Percentiles rank a stretch among this genome's conserved stretches.
Evolutionary conservation across 2,113 vertebrate genomes (phyloP).

Genomic region (Pluvianellus socialis): DNA sequence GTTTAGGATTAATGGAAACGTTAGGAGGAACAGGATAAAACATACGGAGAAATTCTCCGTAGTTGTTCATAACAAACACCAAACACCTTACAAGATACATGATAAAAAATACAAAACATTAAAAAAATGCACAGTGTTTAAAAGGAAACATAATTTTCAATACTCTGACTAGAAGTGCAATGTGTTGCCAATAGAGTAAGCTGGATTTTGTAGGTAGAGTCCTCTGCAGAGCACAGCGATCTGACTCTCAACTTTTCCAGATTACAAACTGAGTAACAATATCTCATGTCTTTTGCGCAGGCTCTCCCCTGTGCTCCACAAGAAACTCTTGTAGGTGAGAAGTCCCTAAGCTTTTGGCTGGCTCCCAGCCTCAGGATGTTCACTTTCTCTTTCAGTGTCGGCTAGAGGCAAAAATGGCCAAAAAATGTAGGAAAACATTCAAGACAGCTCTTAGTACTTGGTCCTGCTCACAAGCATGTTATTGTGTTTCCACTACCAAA

Average conservation of each 20-base stretch:
- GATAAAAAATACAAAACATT: not conserved
- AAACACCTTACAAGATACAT: not conserved
- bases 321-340: conserved; percentile 4
- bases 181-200: not conserved
- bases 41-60: not conserved
- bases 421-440: not conserved
- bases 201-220: not conserved
- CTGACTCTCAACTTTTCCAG: not conserved
- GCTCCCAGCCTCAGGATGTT: not conserved
- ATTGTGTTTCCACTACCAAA: not conserved
- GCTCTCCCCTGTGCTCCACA: not conserved
- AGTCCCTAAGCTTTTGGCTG: not conserved
- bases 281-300: not conserved
- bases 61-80: not conserved
- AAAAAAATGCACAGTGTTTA: not conserved
- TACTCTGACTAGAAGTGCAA: not conserved
- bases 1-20: not conserved
- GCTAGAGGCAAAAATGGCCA: not conserved
- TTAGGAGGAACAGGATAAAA: not conserved
- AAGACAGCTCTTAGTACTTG: not conserved
- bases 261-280: not conserved
- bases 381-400: not conserved
- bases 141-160: not conserved
- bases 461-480: not conserved
- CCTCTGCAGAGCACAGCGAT: not conserved